phyloP scores from a whole-genome alignment of 2,113 vertebrate genomes.

The Clarias gariepinus region DNA sequence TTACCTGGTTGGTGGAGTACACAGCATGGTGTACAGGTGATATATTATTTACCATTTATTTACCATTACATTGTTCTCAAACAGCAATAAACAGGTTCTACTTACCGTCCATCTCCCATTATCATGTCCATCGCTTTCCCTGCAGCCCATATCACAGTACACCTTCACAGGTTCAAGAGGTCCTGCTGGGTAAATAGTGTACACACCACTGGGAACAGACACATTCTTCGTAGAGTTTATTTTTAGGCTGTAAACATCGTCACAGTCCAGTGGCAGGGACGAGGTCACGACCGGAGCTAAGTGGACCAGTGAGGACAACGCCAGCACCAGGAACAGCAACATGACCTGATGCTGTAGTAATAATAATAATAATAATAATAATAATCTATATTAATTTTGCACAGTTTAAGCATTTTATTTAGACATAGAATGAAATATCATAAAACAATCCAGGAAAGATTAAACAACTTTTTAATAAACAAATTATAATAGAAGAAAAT shows the following conservation, averaged over 20 bases:
- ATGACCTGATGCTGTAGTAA: conserved; percentile 61
- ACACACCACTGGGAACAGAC: conserved; percentile 50
- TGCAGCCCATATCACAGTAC: conserved; percentile 61
- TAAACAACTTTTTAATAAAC: neutral
- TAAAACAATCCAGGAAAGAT: too few relatives aligned
- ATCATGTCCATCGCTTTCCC: neutral
- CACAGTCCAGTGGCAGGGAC: conserved; percentile 55
- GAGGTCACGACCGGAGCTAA: neutral
- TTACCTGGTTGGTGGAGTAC: conserved; percentile 19
- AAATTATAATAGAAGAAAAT: neutral
- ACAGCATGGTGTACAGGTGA: neutral
- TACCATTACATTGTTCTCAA: neutral
- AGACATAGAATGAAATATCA: too few relatives aligned
- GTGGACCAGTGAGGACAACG: neutral
- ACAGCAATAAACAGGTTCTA: neutral
- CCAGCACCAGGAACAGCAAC: conserved; percentile 44
- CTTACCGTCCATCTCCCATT: conserved; percentile 59
- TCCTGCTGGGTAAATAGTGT: conserved; percentile 61
- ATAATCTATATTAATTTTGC: too few relatives aligned
- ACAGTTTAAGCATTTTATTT: too few relatives aligned
- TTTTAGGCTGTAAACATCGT: conserved; percentile 51
- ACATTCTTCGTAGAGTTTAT: neutral
- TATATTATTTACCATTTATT: neutral
- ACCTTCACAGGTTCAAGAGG: conserved; percentile 54
- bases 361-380: conserved; percentile 17